phyloP scores from a whole-genome alignment of 37 sponge, comb jelly and placozoan genomes.

The Theonella swinhoei region DNA sequence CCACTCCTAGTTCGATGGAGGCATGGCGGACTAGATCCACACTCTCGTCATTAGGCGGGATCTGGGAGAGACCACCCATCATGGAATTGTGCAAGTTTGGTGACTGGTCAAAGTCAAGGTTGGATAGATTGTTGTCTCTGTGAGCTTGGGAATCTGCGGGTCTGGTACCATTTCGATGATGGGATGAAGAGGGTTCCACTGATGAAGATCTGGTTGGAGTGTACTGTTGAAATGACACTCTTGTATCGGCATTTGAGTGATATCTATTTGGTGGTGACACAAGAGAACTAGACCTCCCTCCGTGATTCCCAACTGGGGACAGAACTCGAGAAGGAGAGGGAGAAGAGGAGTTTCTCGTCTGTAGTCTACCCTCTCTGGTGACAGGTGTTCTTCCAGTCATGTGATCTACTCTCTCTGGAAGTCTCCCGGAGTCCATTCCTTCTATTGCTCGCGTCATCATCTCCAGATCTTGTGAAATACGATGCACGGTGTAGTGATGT shows the following conservation, averaged over 20 bases:
- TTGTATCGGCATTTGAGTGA: background rate
- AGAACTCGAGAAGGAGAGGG: background rate
- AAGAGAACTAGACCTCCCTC: background rate
- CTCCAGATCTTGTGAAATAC: slow-evolving; percentile 40
- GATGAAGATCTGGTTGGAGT: no score
- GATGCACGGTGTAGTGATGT: background rate
- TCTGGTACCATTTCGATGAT: background rate
- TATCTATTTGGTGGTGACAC: background rate
- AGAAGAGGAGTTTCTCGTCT: background rate
- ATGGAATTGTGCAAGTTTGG: background rate
- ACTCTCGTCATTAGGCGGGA: background rate
- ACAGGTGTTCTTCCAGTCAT: background rate
- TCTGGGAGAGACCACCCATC: background rate
- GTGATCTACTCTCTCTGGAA: background rate
- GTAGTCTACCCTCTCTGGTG: background rate
- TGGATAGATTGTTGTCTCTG: no score
- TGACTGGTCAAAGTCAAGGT: background rate
- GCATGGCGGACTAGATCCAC: background rate
- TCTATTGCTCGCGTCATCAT: slow-evolving; percentile 46
- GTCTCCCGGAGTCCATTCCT: slow-evolving; percentile 32
- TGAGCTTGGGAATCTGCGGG: background rate
- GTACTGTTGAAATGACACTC: no score
- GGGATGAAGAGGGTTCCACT: background rate
- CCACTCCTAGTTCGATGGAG: background rate
- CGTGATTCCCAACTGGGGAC: background rate